Percentiles rank a stretch among this genome's conserved stretches.
Evolutionary conservation across 2,113 vertebrate genomes (phyloP).

Genomic region (Rhinoptilus africanus): DNA sequence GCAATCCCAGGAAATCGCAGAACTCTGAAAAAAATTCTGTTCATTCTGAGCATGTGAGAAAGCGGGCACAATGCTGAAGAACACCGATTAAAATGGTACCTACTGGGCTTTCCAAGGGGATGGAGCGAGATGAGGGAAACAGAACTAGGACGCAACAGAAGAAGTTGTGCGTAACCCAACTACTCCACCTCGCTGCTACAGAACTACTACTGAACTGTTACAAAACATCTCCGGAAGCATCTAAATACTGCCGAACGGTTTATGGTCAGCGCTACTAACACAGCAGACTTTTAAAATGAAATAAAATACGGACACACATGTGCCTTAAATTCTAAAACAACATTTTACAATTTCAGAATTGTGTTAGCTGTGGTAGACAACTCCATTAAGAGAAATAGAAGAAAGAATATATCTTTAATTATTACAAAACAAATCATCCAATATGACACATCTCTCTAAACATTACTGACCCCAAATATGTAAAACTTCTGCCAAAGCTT

Average conservation of each 20-base stretch:
- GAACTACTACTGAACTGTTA: background rate
- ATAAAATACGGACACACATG: background rate
- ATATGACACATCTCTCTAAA: background rate
- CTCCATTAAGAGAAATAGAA: background rate
- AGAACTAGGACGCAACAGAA: background rate
- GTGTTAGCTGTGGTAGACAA: background rate
- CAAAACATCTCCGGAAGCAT: background rate
- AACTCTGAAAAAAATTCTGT: background rate
- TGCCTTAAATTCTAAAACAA: background rate
- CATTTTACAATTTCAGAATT: background rate
- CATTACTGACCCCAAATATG: background rate
- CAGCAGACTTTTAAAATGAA: background rate
- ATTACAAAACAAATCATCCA: background rate
- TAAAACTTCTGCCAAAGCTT: background rate
- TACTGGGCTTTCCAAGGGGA: background rate
- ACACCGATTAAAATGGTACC: rapidly evolving
- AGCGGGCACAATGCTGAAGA: background rate
- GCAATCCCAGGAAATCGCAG: background rate
- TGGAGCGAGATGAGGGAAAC: rapidly evolving
- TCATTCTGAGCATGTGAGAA: background rate
- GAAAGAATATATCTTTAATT: background rate
- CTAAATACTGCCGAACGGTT: background rate
- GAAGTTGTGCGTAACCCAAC: background rate
- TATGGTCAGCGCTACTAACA: background rate
- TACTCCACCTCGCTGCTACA: background rate